Evolutionary conservation across 2,797 vertebrate genomes (phyloP), one percentile per base, ranked within the genome.

Genomic region (Coluber constrictor): DNA sequence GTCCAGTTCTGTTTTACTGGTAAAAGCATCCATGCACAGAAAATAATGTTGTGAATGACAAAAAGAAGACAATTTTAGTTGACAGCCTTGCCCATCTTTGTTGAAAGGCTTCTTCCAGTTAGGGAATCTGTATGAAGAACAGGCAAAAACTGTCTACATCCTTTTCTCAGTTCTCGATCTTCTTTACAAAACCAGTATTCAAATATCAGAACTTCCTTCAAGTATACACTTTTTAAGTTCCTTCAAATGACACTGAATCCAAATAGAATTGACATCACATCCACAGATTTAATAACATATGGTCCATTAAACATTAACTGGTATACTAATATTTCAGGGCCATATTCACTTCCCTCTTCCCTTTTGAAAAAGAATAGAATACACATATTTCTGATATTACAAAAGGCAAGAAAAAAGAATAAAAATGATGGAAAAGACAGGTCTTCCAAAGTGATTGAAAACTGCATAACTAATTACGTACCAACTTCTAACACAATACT

Each of bases 401-500:
- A 96, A 95, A 91, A 70, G 93, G 90, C 66, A 92, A 96, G 51
- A 86, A 83, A 61, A 86, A 37, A 79, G 74, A 47, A 83, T 5
- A 83, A 25, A 11, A 92, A 88, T 0, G 79, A 74, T 90, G 93
- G 93, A 96, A 94, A 90, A 96, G 96, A 96, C 91, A 97, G 57
- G 92, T 89, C 63, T 94, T 88, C 3, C 54, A 95, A 96, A 96
- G 95, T 96, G 87, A 94, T 91, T 95, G 93, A 96, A 97, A 95
- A 91, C 96, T 96, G 94, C 93, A 94, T 25, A 16, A 60, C 95
- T 95, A 95, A 92, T 93, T 96, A 96, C 94, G 93, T 95, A 96
- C 94, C 94, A 96, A 94, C 94, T 97, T 95, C 94, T 94, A 95
- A 91, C 94, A 95, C 94, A 94, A 94, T 90, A 90, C 94, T 94